Evolutionary conservation across 1,140 invertebrate genomes (phyloP).

Genomic region (Zaprionus lachaisei): DNA sequence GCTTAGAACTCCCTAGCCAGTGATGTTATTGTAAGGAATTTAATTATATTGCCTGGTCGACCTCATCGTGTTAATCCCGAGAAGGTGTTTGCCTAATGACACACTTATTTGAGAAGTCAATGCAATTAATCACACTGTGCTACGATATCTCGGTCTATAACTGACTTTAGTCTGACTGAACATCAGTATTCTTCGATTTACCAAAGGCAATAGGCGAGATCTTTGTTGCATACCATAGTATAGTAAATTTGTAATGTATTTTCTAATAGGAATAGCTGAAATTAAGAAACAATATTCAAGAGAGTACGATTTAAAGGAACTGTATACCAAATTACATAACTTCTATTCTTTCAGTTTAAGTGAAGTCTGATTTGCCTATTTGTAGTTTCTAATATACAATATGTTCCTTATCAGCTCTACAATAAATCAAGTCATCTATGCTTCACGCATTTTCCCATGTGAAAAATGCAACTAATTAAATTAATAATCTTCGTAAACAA

Average conservation of each 20-base stretch:
- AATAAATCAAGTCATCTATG: background rate
- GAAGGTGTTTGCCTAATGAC: too few species aligned
- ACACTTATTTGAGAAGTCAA: too few species aligned
- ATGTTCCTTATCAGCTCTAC: background rate
- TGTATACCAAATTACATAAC: background rate
- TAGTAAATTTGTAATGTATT: background rate
- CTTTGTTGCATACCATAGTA: background rate
- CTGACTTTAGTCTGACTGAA: background rate
- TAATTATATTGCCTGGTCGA: too few species aligned
- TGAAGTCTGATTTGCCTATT: background rate
- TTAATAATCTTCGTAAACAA: background rate
- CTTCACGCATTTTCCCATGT: background rate
- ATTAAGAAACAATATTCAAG: background rate
- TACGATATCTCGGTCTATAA: too few species aligned
- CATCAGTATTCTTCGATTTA: too few species aligned
- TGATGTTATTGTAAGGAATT: too few species aligned
- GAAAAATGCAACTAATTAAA: slow-evolving; percentile 2
- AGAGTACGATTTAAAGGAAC: background rate
- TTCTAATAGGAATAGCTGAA: background rate
- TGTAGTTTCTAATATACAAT: background rate
- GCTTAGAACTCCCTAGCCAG: too few species aligned
- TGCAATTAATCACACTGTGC: too few species aligned
- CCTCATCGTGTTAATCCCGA: too few species aligned
- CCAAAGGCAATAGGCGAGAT: background rate
- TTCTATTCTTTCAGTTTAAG: background rate